These are phyloP conservation scores for Samia ricini DNA, from an alignment of 1,140 invertebrate species.

Conservation along the genomic window DNA sequence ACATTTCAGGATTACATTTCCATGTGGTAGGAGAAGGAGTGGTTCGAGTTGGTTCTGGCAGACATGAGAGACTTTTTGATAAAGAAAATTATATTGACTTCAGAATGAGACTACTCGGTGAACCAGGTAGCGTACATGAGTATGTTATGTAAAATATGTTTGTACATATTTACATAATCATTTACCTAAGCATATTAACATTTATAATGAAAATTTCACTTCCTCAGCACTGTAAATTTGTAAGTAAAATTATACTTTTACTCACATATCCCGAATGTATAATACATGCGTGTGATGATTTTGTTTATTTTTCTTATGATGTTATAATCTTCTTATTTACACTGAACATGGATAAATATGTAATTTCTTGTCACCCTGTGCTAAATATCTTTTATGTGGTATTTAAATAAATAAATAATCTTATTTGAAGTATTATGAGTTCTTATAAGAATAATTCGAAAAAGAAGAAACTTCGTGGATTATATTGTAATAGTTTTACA, in stretches of 20 bases:
- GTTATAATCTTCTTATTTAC: no score
- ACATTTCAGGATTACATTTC: constrained; percentile 89
- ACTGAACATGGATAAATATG: no score
- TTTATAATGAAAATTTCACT: background rate
- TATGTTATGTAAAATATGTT: constrained; percentile 10
- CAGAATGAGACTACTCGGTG: constrained; percentile 93
- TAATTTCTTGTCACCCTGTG: no score
- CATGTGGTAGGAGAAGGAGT: constrained; percentile 96
- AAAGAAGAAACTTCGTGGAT: no score
- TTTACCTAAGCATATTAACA: background rate
- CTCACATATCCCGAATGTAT: no score
- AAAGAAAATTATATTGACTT: constrained; percentile 98
- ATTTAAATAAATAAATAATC: no score
- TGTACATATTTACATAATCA: background rate
- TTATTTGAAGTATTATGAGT: no score
- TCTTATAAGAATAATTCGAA: no score
- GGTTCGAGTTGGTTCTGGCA: constrained; percentile 86
- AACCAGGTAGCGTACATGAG: constrained; percentile 88
- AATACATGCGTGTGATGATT: no score
- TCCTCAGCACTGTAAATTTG: background rate
- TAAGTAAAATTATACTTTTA: background rate
- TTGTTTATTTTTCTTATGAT: no score
- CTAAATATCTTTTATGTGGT: no score
- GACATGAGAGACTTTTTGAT: constrained; percentile 91
- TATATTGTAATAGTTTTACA: no score